Base-by-base conservation (phyloP, 2,888 invertebrate genomes). In the Aleiodes testaceus region DNA sequence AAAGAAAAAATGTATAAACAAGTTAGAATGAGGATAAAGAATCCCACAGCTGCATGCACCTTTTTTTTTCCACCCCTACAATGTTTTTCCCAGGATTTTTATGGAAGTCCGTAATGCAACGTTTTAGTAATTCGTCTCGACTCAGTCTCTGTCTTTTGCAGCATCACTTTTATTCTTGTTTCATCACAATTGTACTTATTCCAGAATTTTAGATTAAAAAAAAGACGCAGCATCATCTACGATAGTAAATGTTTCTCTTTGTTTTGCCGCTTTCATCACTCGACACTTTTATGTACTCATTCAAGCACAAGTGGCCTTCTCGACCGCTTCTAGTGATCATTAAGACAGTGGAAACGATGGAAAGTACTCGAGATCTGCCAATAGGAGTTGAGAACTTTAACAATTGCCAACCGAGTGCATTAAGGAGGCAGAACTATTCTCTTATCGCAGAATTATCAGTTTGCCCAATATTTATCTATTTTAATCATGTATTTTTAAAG, bases 51-150 rank as follows among this genome's bases (percentile, higher is more conserved):
- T 59, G 66, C 42, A 18, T 53, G 45, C 22, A 20, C 69, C 69
- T 71, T 69, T 26, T 71, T 70, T 70, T 68, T 63, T 47, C 63
- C 22, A 69, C 22, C 53, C 50, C 50, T n/a, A 42, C 47, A 18
- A 7, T 47, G 65, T 47, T 75, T 69, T 71, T 52, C 76, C 69
- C 70, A 70, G 76, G 74, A 80, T 26, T 81, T 81, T 78, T 76
- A 76, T 78, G 72, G 75, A 79, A 82, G 75, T 80, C 78, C 12
- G 12, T 20, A 26, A 26, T 3, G 81, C 84, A 82, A 82, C 63
- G 72, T 53, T 52, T 64, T 42, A 70, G 42, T 36, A 42, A 50
- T 64, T 69, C 30, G 26, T 69, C 63, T 30, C 26, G 26, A 53
- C 45, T 42, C 44, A 47, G 36, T 63, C 14, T 61, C 18, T 73